Evolutionary conservation across 2,888 invertebrate species (phyloP), one percentile per base, ranked within the genome.

Genomic region (Fragum whitleyi): DNA sequence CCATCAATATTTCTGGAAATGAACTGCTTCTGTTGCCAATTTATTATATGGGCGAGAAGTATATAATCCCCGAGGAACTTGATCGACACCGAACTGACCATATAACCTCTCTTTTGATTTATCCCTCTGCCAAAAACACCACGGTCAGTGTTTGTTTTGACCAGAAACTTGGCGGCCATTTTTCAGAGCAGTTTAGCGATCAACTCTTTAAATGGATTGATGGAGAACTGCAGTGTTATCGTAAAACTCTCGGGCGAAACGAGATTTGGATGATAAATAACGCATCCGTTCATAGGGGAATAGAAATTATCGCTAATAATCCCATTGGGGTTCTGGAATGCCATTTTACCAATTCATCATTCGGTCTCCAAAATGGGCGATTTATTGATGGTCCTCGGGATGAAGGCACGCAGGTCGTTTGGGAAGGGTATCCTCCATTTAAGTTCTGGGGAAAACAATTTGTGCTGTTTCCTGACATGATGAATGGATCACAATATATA

Each of bases 191-290:
- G 65, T 65, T 65, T 65, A 26, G 14, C 6, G 21, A 32, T 2
- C 42, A 21, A 36, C 23, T 42, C 65, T 14, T 23, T 21, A 65
- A 65, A 39, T 65, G 65, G 65, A 21, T 65, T 65, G 65, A 65
- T 65, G 65, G 42, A 65, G 21, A 21, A 6, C 65, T 65, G 21
- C n/a, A 39, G 42, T 65, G 65, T 65, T 65, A 65, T 26, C 65
- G 65, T n/a, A 36, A 32, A 65, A 42, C 36, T 65, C 65, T 65
- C 65, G 42, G 36, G 42, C 65, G 65, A 26, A 16, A 11, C 42
- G 65, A 65, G 23, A 65, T 65, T 39, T 65, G 65, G 65, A 42
- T 65, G 65, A 65, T 65, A 65, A 65, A 65, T 65, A 65, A 65
- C 42, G 39, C 28, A 6, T 65, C 65, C 26, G 21, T 39, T 21